Evolutionary conservation across 1,140 invertebrate genomes (phyloP), one percentile per base, ranked within the genome.

Genomic region (Nasonia vitripennis): DNA sequence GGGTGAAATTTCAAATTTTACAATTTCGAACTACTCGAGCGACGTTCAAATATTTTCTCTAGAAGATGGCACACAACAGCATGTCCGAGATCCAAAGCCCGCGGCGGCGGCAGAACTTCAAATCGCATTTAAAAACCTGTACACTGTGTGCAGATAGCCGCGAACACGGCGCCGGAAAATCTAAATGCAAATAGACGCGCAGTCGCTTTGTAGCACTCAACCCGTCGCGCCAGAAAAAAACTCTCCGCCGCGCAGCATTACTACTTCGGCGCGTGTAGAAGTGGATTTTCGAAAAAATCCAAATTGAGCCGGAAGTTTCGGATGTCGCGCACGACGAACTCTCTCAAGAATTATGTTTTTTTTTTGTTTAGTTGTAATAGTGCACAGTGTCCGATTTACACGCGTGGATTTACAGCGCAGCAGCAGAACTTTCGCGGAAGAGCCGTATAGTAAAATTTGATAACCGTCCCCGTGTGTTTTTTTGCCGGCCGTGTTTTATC

Each of bases 361-460:
- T 62, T 17, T 37, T 37, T 37, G 5, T 6, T 27, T 31, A 31
- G 23, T 2, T 17, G 51, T 55, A 11, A 45, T 67, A 71, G 34
- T n/a, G 34, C 55, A 11, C 3, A n/a, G 14, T 27, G 27, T 0
- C n/a, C 73, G 82, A 84, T 78, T 84, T 71, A 78, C 41, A 27
- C 55, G 75, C 41, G 14, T 41, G 41, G 75, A 78, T 78, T 78
- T 77, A n/a, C 34, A 1, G 34, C 20, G 31, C 74, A 20, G 31
- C 74, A 20, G 31, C 74, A 20, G 73, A 83, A 67, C 31, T 23
- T 77, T 41, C 6, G 7, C 51, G 34, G 23, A 77, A 83, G 67
- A 67, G 73, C 67, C 34, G 73, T 68, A 31, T 45, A 83, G 55
- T 83, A 83, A 83, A 83, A 83, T 83, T 83, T 67, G 74, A 83